Evolutionary conservation across 2,797 vertebrate species (phyloP).

Genomic region (Anableps anableps): DNA sequence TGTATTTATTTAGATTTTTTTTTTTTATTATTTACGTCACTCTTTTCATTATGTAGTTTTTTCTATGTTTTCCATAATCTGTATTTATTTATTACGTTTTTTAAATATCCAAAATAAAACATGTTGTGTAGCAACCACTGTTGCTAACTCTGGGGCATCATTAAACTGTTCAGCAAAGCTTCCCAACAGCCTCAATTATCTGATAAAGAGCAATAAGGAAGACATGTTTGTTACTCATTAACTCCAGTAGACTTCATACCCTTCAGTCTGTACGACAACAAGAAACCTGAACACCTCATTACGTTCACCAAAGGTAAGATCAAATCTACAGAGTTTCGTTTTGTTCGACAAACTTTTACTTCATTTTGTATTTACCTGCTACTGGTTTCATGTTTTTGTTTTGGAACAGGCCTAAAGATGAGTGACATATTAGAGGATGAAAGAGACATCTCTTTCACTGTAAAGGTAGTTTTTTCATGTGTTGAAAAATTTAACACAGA

Average conservation of each 20-base stretch:
- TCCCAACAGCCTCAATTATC: background rate
- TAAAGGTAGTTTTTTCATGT: conserved; percentile 68
- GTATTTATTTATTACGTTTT: too few relatives aligned
- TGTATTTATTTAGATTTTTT: too few relatives aligned
- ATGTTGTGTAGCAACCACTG: background rate
- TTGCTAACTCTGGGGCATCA: background rate
- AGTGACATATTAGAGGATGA: conserved; percentile 70
- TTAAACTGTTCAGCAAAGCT: background rate
- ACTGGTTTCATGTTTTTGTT: background rate
- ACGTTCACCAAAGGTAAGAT: conserved; percentile 36
- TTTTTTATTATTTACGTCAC: too few relatives aligned
- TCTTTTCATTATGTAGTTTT: too few relatives aligned
- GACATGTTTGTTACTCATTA: conserved; percentile 63
- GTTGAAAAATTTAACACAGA: background rate
- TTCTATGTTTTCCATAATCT: too few relatives aligned
- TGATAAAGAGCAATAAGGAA: conserved; percentile 68
- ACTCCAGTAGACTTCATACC: conserved; percentile 68
- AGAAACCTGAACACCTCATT: background rate
- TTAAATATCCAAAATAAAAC: too few relatives aligned
- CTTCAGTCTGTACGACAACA: background rate
- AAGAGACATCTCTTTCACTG: conserved; percentile 77
- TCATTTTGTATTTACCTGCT: background rate
- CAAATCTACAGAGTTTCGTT: background rate
- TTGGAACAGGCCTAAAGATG: conserved; percentile 51
- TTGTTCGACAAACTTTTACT: background rate